Base-by-base conservation (phyloP, 1,140 invertebrate species). In the Chionoecetes opilio region DNA sequence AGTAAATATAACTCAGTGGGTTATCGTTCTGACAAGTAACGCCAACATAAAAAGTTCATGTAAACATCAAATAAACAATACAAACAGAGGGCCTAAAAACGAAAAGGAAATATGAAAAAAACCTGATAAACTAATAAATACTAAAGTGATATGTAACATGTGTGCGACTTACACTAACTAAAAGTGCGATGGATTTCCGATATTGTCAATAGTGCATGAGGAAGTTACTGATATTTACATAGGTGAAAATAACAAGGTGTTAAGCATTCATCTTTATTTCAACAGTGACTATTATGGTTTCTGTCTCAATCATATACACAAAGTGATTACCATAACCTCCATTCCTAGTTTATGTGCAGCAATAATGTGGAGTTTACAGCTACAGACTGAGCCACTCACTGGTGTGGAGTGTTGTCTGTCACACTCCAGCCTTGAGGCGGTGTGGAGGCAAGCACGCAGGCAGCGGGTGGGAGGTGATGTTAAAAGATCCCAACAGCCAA, bases 221-320 rank as follows among this genome's bases (percentile, higher is more conserved):
- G 8, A 75, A n/a, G 63, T 75, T 26, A 11, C 63, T 75, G 63
- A 75, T 75, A 75, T 75, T 75, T 75, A 53, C 46, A 53, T 17
- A n/a, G 63, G 63, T 75, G 63, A 75, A 75, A 75, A 75, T 75
- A 75, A 75, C 63, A 75, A 75, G n/a, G n/a, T 21, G 63, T 75
- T 75, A 2, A 75, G 63, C 63, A 75, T n/a, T 75, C 63, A 75
- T n/a, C 63, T 75, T 75, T 75, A 75, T 75, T 75, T 75, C n/a
- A n/a, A 75, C 63, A 75, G 21, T 17, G 63, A n/a, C 21, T 75
- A 75, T 75, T 26, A 75, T 11, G 26, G 63, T n/a, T 6, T n/a
- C 63, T n/a, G 26, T 75, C 63, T 75, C 6, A 75, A 75, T 75
- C 63, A n/a, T 8, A 75, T 75, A 75, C 63, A 75, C 63, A 75